phyloP scores from a whole-genome alignment of 2,797 vertebrate species.

The Chloroceryle amazona region DNA sequence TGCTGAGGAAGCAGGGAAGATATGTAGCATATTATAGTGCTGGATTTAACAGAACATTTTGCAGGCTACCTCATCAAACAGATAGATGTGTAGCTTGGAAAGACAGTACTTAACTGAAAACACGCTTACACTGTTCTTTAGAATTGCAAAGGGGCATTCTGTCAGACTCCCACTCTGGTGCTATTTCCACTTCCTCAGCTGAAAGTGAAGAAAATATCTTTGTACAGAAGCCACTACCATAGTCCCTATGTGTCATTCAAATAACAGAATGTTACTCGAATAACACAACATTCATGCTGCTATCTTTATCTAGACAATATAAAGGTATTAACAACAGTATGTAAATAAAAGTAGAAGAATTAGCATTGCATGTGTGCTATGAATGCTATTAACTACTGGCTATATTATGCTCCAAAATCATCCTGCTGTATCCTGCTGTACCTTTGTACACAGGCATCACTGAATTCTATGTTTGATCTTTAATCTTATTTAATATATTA shows the following conservation, averaged over 20 bases:
- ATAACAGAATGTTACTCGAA: neutral
- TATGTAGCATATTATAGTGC: neutral
- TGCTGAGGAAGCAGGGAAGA: neutral
- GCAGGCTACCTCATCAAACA: neutral
- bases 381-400: neutral
- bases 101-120: neutral
- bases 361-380: neutral
- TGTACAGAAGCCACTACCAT: neutral
- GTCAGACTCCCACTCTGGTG: neutral
- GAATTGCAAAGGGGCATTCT: neutral
- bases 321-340: neutral
- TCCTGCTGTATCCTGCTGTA: neutral
- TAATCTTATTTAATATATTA: neutral
- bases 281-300: neutral
- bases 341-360: neutral
- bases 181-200: neutral
- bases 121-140: neutral
- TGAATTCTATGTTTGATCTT: neutral
- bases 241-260: neutral
- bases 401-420: neutral
- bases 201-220: neutral
- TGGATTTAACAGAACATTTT: neutral
- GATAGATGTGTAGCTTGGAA: neutral
- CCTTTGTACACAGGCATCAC: neutral
- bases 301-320: neutral